Percentiles rank a stretch among this genome's conserved stretches.
These are phyloP conservation scores for Rhea americana DNA, from an alignment of 2,113 vertebrate species.

Conservation along the genomic window DNA sequence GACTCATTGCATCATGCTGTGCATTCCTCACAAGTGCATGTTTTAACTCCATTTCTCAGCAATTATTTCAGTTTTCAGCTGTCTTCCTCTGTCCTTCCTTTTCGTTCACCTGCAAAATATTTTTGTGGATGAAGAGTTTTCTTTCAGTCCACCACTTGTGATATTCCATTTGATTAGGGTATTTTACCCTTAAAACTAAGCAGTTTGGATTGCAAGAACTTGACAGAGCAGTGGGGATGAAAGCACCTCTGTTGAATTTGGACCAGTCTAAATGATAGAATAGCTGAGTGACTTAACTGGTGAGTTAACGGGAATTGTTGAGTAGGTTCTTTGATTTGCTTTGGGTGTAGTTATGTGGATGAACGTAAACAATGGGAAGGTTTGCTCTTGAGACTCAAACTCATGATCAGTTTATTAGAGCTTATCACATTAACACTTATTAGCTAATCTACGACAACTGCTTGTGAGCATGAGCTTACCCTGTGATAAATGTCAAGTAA, in stretches of 20 bases:
- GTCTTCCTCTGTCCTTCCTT: not conserved
- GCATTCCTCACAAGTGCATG: fast-evolving
- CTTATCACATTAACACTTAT: not conserved
- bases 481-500: not conserved
- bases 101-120: not conserved
- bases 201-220: not conserved
- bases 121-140: not conserved
- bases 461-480: not conserved
- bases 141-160: fast-evolving
- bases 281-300: not conserved
- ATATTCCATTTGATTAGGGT: fast-evolving
- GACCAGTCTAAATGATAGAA: not conserved
- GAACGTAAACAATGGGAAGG: not conserved
- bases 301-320: not conserved
- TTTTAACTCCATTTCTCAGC: not conserved
- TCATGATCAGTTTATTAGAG: not conserved
- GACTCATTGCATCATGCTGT: fast-evolving
- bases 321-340: not conserved
- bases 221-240: not conserved
- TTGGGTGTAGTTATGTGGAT: not conserved
- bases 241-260: not conserved
- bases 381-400: not conserved
- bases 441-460: not conserved
- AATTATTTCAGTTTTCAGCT: not conserved
- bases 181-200: not conserved